A percentile compares a stretch with the other conserved stretches of the same genome.
Evolutionary conservation across 2,113 vertebrate species (phyloP).

Genomic region (Nothocercus julius): DNA sequence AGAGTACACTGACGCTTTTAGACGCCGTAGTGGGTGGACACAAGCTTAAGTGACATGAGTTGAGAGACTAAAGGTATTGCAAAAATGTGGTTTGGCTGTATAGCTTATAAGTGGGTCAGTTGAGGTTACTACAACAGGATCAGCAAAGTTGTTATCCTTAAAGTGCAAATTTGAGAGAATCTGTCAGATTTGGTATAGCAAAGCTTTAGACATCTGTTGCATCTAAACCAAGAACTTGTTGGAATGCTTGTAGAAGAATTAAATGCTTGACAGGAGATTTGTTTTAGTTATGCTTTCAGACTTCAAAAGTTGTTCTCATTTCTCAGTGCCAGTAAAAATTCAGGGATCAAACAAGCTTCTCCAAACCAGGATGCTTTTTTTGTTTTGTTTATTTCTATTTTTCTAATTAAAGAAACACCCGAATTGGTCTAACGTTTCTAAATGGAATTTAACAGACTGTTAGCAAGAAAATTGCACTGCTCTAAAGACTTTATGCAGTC

Average conservation of each 20-base stretch:
- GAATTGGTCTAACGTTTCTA: background rate
- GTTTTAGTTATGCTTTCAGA: background rate
- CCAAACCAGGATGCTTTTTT: background rate
- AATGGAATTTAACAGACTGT: background rate
- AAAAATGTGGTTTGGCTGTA: background rate
- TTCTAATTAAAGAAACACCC: background rate
- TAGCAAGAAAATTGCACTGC: background rate
- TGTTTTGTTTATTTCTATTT: background rate
- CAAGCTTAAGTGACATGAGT: rapidly evolving
- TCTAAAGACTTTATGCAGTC: background rate
- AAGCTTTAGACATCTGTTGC: background rate
- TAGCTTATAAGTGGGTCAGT: rapidly evolving
- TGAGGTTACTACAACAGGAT: background rate
- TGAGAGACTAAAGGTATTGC: background rate
- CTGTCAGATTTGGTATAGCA: rapidly evolving
- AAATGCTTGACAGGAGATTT: background rate
- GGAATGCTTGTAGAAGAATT: rapidly evolving
- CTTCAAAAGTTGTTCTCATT: background rate
- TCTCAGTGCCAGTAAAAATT: background rate
- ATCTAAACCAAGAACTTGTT: background rate
- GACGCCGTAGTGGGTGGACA: background rate
- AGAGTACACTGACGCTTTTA: background rate
- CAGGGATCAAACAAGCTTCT: background rate
- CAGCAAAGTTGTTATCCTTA: background rate
- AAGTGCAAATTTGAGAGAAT: too few species aligned